These are phyloP conservation scores for Tragelaphus strepsiceros DNA, from an alignment of 2,113 vertebrate genomes.

Conservation along the genomic window DNA sequence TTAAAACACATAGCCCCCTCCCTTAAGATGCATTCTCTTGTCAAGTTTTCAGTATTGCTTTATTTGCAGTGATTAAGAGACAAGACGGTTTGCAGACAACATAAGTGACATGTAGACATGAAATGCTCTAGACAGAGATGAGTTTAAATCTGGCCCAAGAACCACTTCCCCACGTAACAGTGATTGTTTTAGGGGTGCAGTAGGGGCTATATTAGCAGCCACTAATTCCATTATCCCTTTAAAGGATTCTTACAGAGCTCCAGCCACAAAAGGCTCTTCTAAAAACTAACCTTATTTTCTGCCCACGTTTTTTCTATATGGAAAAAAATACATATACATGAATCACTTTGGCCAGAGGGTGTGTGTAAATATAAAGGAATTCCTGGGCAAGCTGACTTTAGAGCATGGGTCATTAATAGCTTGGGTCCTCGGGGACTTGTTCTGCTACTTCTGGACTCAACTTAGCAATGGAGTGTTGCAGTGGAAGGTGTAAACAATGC, in stretches of 20 bases:
- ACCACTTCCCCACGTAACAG: slow-evolving; percentile 56
- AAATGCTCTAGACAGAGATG: slow-evolving; percentile 60
- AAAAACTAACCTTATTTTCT: slow-evolving; percentile 42
- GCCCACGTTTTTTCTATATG: background rate
- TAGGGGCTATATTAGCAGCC: slow-evolving; percentile 13
- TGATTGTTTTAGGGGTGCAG: slow-evolving; percentile 37
- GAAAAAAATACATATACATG: background rate
- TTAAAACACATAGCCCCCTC: slow-evolving; percentile 57
- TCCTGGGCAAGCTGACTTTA: slow-evolving; percentile 18
- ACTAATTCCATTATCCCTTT: slow-evolving; percentile 40
- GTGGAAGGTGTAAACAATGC: background rate
- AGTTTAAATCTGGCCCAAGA: slow-evolving; percentile 55
- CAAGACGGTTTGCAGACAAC: slow-evolving; percentile 46
- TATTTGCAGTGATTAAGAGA: slow-evolving; percentile 71
- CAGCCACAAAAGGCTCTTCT: slow-evolving; percentile 19
- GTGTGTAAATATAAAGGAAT: background rate
- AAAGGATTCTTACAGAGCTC: slow-evolving; percentile 18
- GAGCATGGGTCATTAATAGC: background rate
- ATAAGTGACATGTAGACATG: slow-evolving; percentile 48
- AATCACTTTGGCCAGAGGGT: slow-evolving; percentile 14
- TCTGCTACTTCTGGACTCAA: background rate
- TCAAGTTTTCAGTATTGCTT: slow-evolving; percentile 72
- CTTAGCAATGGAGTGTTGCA: slow-evolving; percentile 5
- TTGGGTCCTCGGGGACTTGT: background rate
- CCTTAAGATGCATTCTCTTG: slow-evolving; percentile 69